These are phyloP conservation scores for Thryonomys swinderianus DNA, from an alignment of 2,113 vertebrate genomes.

Conservation along the genomic window DNA sequence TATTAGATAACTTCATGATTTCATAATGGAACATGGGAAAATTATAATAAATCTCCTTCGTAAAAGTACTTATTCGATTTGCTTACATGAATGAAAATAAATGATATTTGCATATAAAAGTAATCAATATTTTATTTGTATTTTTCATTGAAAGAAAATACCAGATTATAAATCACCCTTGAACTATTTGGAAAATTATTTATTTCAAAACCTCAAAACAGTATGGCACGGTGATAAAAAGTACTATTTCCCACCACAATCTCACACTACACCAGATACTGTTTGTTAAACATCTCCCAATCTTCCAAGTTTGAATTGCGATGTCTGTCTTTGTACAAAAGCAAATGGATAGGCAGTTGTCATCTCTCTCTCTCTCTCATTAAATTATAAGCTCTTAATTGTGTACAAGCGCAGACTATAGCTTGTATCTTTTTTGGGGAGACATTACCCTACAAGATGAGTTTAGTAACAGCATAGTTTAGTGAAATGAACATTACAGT, in stretches of 20 bases:
- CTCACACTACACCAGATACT: background rate
- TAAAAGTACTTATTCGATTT: too few species aligned
- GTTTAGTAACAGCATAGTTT: background rate
- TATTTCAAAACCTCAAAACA: too few species aligned
- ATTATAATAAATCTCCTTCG: too few species aligned
- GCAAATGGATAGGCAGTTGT: background rate
- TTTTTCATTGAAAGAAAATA: conserved; percentile 10
- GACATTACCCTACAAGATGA: background rate
- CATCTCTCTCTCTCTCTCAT: background rate
- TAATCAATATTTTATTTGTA: background rate
- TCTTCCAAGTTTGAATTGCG: background rate
- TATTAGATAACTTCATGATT: too few species aligned
- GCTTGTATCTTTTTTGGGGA: background rate
- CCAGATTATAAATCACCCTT: background rate
- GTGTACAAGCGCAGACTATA: background rate
- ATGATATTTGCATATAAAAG: background rate
- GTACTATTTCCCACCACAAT: background rate
- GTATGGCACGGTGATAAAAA: background rate
- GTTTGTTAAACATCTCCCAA: background rate
- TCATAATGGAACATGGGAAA: too few species aligned
- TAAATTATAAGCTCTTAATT: background rate
- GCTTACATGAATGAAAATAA: background rate
- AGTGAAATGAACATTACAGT: background rate
- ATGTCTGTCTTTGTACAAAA: background rate
- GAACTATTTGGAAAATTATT: background rate